Percentiles rank a stretch among this genome's conserved stretches.
Conservation (phyloP, 2,113 vertebrate genomes). For the Cheirogaleus medius region DNA sequence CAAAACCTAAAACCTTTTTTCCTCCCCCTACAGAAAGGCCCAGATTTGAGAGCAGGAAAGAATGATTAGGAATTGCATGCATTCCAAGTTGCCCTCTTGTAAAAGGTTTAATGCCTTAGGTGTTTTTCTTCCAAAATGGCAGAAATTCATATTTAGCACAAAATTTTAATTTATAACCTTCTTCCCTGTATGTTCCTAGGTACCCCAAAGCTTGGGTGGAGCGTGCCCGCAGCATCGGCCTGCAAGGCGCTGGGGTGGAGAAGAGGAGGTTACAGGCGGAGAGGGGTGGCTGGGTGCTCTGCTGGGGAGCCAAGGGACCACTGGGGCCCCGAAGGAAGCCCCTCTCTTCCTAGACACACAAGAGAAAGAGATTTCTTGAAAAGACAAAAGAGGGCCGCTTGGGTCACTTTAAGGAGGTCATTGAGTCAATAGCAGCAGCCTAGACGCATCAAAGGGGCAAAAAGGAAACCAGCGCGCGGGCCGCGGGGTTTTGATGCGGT, state of each 20-base stretch:
- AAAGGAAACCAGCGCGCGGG: fast-evolving
- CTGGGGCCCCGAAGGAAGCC: neutral
- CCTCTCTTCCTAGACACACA: neutral
- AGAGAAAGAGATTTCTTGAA: no score
- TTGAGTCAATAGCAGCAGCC: fast-evolving
- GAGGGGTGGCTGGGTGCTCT: neutral
- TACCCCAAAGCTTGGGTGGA: no score
- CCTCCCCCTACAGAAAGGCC: neutral
- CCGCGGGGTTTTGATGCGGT: neutral
- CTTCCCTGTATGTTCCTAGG: neutral
- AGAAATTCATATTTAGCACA: neutral
- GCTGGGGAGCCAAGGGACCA: neutral
- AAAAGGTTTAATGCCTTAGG: neutral
- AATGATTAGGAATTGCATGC: fast-evolving
- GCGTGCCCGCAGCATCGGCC: neutral
- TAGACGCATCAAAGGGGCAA: neutral
- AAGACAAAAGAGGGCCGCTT: neutral
- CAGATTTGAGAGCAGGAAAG: neutral
- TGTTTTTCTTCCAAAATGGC: neutral
- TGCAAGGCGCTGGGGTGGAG: neutral
- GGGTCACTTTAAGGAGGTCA: neutral
- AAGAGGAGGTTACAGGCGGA: no score
- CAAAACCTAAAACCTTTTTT: fast-evolving
- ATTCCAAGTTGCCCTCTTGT: neutral
- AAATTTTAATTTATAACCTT: neutral